Evolutionary conservation across 2,888 invertebrate genomes (phyloP), one percentile per base, ranked within the genome.

Genomic region (Eustalomyia histrio): DNA sequence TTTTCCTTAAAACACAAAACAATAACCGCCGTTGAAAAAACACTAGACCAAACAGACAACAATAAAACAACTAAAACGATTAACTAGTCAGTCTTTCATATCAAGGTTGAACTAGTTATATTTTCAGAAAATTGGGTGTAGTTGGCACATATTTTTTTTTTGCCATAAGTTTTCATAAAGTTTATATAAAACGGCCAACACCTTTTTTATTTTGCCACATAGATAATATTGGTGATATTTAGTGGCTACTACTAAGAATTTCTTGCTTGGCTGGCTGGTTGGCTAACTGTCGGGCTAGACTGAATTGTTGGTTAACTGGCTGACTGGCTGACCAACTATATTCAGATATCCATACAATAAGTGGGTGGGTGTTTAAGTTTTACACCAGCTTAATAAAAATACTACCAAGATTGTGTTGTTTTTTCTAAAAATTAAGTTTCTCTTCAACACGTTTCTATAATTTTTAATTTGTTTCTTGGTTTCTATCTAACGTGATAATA

Each of bases 401-500:
- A 52, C 9, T 71, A 60, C 47, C 43, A 53, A 71, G 64, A 71
- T 76, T 76, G 68, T 63, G 58, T 76, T 65, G 39, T 47, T 47
- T 47, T 47, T 39, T 39, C 12, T 29, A 29, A 39, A 39, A 14
- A 12, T 71, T 21, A 17, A 61, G 61, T 73, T 61, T 73, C 53
- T 74, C 73, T 74, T 74, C 39, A 52, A 52, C 65, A 74, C 67
- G 79, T 79, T 79, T 76, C 76, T 14, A 35, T 60, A 74, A 69
- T 64, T 35, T 39, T 58, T 65, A 64, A 43, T 64, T 79, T 73
- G 63, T 76, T 67, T 71, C 65, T 86, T 87, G 86, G 87, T 88
- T 88, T 87, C 86, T 84, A 86, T 88, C 87, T 89, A 89, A 89
- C 88, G 89, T 88, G 90, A 89, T 90, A 90, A 90, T 90, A 90